These are phyloP conservation scores for Seriola aureovittata DNA, from an alignment of 2,113 vertebrate genomes.

Conservation along the genomic window DNA sequence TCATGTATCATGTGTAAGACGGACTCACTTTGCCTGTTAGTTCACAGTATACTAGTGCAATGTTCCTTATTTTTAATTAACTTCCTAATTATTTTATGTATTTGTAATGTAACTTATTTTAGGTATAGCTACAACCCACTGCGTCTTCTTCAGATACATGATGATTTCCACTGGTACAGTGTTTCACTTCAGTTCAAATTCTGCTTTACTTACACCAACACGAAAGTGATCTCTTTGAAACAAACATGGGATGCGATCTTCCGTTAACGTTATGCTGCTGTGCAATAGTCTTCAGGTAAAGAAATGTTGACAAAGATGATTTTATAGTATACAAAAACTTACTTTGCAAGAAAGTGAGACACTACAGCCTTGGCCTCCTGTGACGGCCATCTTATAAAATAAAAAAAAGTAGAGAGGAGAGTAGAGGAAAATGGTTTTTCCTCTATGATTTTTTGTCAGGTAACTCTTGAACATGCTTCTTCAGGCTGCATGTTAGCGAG, in stretches of 20 bases:
- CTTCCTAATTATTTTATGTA: neutral
- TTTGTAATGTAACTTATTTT: too few species aligned
- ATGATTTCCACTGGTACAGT: neutral
- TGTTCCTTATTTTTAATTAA: neutral
- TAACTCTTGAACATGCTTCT: neutral
- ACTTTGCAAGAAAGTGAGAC: neutral
- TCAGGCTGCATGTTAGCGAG: neutral
- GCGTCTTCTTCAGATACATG: neutral
- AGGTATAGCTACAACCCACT: neutral
- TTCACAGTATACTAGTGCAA: neutral
- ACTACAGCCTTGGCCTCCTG: neutral
- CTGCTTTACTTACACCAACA: conserved; percentile 28
- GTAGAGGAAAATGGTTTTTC: neutral
- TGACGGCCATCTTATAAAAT: neutral
- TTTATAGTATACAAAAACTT: neutral
- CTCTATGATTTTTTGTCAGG: neutral
- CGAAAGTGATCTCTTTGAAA: conserved; percentile 5
- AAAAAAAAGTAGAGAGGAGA: neutral
- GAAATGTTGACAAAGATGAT: neutral
- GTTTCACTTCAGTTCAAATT: neutral
- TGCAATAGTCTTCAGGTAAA: neutral
- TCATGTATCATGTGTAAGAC: neutral
- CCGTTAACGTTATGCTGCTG: neutral
- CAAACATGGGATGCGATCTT: neutral
- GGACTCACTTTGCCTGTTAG: neutral